Conservation (phyloP, 2,797 vertebrate species). For the Peromyscus eremicus region DNA sequence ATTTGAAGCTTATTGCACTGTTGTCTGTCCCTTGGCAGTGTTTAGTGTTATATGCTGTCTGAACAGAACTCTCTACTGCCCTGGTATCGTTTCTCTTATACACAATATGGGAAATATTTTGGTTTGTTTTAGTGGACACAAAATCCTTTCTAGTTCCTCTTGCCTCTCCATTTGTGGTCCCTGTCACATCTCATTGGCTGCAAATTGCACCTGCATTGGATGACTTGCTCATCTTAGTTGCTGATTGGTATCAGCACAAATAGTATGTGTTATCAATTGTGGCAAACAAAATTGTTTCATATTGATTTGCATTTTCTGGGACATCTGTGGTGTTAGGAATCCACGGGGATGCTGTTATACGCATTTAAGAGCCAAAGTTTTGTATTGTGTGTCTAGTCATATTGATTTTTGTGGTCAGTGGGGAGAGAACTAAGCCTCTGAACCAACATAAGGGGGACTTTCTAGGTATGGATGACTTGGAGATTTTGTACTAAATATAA, state of each 20-base stretch:
- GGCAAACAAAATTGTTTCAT: constrained; percentile 26
- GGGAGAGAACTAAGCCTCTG: not conserved
- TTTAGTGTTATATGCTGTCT: constrained; percentile 24
- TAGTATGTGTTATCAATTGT: not conserved
- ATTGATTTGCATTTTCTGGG: constrained; percentile 22
- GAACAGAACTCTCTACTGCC: not conserved
- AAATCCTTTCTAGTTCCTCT: not conserved
- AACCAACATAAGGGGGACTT: not conserved
- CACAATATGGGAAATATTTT: not conserved
- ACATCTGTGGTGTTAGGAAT: not conserved
- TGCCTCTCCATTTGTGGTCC: constrained; percentile 9
- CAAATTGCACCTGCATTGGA: constrained; percentile 26
- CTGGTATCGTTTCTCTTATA: constrained; percentile 40
- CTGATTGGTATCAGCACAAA: not conserved
- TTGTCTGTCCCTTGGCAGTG: not conserved
- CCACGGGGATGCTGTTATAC: not conserved
- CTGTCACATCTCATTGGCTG: constrained; percentile 23
- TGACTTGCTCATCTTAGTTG: not conserved
- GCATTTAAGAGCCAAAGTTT: not conserved
- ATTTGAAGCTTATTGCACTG: constrained; percentile 23
- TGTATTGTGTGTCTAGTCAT: constrained; percentile 19
- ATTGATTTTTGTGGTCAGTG: constrained; percentile 10
- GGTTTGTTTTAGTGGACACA: constrained; percentile 64
- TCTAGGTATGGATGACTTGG: not conserved
- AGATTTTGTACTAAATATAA: constrained; percentile 43